Evolutionary conservation across 2,888 invertebrate genomes (phyloP).

Genomic region (Eudasyphora cyanicolor): DNA sequence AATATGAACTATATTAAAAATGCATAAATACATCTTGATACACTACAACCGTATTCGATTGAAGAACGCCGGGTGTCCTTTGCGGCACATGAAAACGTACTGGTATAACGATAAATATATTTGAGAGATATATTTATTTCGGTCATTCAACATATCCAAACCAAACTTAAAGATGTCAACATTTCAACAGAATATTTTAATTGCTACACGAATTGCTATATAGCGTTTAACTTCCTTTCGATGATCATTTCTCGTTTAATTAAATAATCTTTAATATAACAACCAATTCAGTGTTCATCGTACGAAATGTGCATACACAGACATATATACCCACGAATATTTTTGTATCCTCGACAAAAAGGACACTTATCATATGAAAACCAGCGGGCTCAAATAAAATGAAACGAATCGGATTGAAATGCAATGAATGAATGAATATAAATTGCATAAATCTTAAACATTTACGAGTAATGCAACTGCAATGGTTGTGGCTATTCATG

Average conservation of each 20-base stretch:
- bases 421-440: slow-evolving; percentile 2
- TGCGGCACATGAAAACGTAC: too few species aligned
- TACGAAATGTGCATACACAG: neutral
- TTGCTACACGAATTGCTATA: neutral
- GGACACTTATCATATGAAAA: slow-evolving; percentile 26
- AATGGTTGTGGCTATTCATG: slow-evolving; percentile 2
- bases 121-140: too few species aligned
- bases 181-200: neutral
- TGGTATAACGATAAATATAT: too few species aligned
- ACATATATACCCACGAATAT: neutral
- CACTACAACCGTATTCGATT: too few species aligned
- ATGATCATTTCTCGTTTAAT: neutral
- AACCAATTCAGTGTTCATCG: neutral
- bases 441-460: slow-evolving; percentile 35
- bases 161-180: neutral
- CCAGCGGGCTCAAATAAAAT: neutral
- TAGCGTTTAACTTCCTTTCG: neutral
- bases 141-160: too few species aligned
- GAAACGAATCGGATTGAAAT: slow-evolving; percentile 3
- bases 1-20: too few species aligned
- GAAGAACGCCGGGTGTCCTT: too few species aligned
- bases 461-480: slow-evolving; percentile 53
- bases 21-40: too few species aligned
- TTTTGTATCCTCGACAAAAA: neutral
- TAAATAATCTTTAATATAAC: slow-evolving; percentile 24